Evolutionary conservation across 2,888 invertebrate genomes (phyloP), one percentile per base, ranked within the genome.

Genomic region (Hyalella azteca): DNA sequence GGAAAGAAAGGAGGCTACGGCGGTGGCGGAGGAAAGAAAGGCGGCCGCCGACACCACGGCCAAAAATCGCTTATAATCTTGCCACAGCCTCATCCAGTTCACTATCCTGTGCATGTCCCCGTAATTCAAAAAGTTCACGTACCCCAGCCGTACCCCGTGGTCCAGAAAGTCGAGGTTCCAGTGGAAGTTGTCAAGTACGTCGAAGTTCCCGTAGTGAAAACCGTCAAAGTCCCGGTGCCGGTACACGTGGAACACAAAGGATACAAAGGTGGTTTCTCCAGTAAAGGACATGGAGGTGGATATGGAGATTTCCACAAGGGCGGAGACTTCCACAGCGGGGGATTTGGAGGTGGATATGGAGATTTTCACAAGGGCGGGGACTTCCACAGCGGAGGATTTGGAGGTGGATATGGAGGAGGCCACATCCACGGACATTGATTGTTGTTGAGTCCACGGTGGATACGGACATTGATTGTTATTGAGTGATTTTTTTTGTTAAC

Each of bases 111-210:
- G 5, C 66, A 66, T 19, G 13, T 66, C 3, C 66, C 66, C 39
- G 66, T 66, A 22, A 29, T 66, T 22, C 32, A 66, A 36, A 22
- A 66, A 19, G 66, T 66, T 11, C 66, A 22, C 39, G 66, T 66
- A 5, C 66, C 66, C 7, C 66, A 66, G 7, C 66, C 66, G 1
- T 66, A 66, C 66, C 66, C 66, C 19, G 66, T 66, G 3, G 19
- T 66, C n/a, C 22, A 66, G 36, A 29, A 66, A 36, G 66, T 66
- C 4, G 66, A 66, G 36, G 66, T 66, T 3, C 66, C 66, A 11
- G 66, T 66, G 36, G 36, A 32, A 7, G 66, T 66, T 4, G 66
- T 66, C 5, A 66, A 66, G 19, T 66, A 66, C 66, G 66, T 66
- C 3, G 36, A 66, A 32, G 66, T 66, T 15, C 66, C 66, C 66